Evolutionary conservation across 2,888 invertebrate genomes (phyloP).

Genomic region (Drosophila mercatorum): DNA sequence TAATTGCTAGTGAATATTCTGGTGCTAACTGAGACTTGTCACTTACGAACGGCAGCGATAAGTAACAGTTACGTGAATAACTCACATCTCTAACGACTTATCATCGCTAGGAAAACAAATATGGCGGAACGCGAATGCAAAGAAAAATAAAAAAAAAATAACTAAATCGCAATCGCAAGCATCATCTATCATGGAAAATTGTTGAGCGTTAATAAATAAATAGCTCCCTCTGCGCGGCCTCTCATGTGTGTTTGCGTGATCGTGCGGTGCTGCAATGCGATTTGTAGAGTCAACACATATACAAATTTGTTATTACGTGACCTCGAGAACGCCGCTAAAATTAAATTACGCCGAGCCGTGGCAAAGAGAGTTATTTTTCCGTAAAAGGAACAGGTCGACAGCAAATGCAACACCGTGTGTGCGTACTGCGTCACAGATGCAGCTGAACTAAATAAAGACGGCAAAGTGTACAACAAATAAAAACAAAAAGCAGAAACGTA

Average conservation of each 20-base stretch:
- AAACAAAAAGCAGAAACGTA: conserved; percentile 16
- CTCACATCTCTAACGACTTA: conserved; percentile 20
- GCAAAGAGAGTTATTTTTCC: conserved; percentile 18
- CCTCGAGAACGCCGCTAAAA: conserved; percentile 72
- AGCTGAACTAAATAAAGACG: conserved; percentile 22
- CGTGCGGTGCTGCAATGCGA: conserved; percentile 42
- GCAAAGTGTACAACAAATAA: conserved; percentile 13
- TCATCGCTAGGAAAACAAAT: conserved; percentile 71
- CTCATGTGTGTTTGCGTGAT: conserved; percentile 7
- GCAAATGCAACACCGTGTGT: conserved; percentile 26
- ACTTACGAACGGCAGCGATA: background rate
- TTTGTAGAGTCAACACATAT: conserved; percentile 49
- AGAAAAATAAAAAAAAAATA: conserved; percentile 58
- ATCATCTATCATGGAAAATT: conserved; percentile 20
- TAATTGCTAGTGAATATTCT: no score
- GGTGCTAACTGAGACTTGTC: background rate
- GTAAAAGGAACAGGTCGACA: background rate
- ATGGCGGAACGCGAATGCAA: conserved; percentile 65
- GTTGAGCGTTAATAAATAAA: conserved; percentile 10
- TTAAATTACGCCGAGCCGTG: conserved; percentile 41
- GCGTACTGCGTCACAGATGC: conserved; percentile 33
- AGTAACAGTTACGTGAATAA: conserved; percentile 25
- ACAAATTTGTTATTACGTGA: conserved; percentile 76
- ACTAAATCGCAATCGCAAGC: conserved; percentile 49
- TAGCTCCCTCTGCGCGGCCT: background rate